Evolutionary conservation across 1,140 invertebrate genomes (phyloP), one percentile per base, ranked within the genome.

Genomic region (Battus philenor): DNA sequence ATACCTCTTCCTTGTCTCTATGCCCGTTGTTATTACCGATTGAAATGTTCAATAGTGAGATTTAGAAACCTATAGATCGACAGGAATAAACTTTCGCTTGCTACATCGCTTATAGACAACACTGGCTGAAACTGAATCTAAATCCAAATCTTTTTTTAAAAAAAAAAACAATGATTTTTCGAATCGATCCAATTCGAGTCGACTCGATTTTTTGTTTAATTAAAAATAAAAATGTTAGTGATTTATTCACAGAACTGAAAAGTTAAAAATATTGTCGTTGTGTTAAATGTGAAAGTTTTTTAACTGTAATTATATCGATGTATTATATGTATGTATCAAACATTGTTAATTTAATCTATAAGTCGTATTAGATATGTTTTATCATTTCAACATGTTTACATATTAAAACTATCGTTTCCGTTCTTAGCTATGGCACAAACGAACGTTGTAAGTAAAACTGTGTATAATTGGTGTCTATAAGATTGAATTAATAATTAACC

Each of bases 231-330:
- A 11, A 75, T 80, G 77, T 81, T 85, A 78, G 76, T 81, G 80
- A 82, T 54, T 61, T 47, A 77, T 77, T 85, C 78, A 85, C 80
- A 82, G 80, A 79, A 85, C 80, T 85, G 80, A 85, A 77, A 78
- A 70, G 75, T 81, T 82, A 60, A 79, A 64, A 80, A 75, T 81
- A 81, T 84, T 78, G 67, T 84, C 70, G 77, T 84, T 84, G 80
- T 73, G 61, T 84, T 78, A 65, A 80, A 80, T 78, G 60, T 70
- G 65, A 62, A 62, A 75, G 62, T 13, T 68, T 54, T 59, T 60
- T 70, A 60, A 69, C 62, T 61, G 53, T 74, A 70, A 73, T 68
- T 69, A 59, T 76, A 67, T 65, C 49, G 68, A 36, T 83, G 68
- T 84, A 79, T 68, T n/a, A 77, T 78, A 78, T 79, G 65, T 81